Percentiles rank a stretch among this genome's conserved stretches.
These are phyloP conservation scores for Dicroscelio sp. DNA, from an alignment of 2,888 invertebrate species.

Conservation along the genomic window DNA sequence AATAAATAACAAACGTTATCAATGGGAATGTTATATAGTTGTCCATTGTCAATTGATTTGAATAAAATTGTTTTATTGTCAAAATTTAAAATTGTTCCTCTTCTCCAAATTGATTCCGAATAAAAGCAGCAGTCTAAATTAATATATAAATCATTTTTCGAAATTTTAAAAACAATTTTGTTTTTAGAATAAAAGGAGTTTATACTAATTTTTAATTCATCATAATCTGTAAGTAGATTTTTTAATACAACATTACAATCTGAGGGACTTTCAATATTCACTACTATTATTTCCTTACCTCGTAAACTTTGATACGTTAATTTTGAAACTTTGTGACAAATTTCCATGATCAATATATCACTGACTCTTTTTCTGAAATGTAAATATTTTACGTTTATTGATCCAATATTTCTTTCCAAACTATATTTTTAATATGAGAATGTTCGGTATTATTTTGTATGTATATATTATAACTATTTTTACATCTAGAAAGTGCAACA, in stretches of 20 bases:
- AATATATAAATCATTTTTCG: background rate
- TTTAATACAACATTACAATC: background rate
- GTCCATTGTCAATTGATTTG: background rate
- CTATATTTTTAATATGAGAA: background rate
- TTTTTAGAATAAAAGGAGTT: too few relatives aligned
- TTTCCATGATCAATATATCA: too few relatives aligned
- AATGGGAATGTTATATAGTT: too few relatives aligned
- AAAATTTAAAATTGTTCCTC: background rate
- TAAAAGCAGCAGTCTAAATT: background rate
- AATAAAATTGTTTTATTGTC: too few relatives aligned
- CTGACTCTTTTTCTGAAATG: background rate
- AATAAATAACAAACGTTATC: too few relatives aligned
- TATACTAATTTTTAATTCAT: too few relatives aligned
- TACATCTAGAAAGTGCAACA: background rate
- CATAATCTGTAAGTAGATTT: background rate
- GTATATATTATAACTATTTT: background rate
- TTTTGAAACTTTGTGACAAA: too few relatives aligned
- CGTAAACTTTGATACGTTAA: background rate
- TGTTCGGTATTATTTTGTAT: background rate
- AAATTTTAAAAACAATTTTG: too few relatives aligned
- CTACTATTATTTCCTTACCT: background rate
- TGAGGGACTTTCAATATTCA: background rate
- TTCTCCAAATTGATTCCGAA: background rate
- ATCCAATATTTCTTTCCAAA: background rate
- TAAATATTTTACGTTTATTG: background rate